Base-by-base conservation (phyloP, 2,797 vertebrate genomes). In the Ctenopoma multispine region DNA sequence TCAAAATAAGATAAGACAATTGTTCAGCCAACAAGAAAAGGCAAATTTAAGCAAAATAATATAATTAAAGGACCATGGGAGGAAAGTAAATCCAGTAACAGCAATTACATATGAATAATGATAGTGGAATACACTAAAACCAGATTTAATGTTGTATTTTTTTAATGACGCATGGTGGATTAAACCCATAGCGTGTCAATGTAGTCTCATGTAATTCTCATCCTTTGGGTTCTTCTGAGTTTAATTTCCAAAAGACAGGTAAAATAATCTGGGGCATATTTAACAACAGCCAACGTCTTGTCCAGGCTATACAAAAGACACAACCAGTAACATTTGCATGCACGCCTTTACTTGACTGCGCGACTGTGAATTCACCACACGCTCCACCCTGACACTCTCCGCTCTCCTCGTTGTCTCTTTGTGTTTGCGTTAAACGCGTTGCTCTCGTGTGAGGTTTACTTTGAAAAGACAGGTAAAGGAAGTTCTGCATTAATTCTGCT, bases 391-490 rank as follows among this genome's bases (percentile, higher is more conserved):
- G 43, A 65, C 4, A 59, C 0, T 12, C 17, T 5, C 1, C n/a
- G n/a, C n/a, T n/a, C n/a, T n/a, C 0, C 29, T 0, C 18, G 0
- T 63, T 65, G 61, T 64, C 49, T 49, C 56, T 55, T 67, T 62
- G 56, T 43, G 40, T 38, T 11, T 5, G 4, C 27, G 0, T 10
- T 3, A 14, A 51, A 20, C 29, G 12, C 15, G 27, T 10, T 10
- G 0, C 14, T 17, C 17, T 8, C 7, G 5, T 21, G 1, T 0
- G 17, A 4, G 3, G 0, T 77, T 86, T 90, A 87, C 73, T 90
- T 79, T 84, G 90, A 89, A 90, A 87, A 6, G 0, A 3, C 3
- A 7, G 0, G 0, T 0, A 0, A 0, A 12, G 87, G 86, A 89
- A 77, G 54, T 46, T n/a, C 4, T 1, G 0, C 15, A 0, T 4